Evolutionary conservation across 64 coral and sea anemone genomes (phyloP), one percentile per base, ranked within the genome.

Genomic region (Actinia tenebrosa): DNA sequence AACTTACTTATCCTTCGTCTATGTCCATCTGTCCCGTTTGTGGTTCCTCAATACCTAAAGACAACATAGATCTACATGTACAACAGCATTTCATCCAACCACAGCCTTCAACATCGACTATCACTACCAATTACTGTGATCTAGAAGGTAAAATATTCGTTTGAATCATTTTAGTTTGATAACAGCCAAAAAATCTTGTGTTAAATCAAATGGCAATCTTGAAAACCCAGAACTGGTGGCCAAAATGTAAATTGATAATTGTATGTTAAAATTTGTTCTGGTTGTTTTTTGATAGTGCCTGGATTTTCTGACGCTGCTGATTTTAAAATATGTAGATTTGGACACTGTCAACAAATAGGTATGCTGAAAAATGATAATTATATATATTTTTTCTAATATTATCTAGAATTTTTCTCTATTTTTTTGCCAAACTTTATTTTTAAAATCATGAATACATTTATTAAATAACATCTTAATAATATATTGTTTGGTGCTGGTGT

Each of bases 21-120:
- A 60, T 93, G 43, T 97, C 94, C 50, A 97, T 97, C 23, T 99
- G 97, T 53, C 97, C 97, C 18, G 97, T 99, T 78, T 99, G 97
- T 83, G 93, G 93, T 14, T 80, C 90, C 88, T 92, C 88, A 8
- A 88, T 99, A 16, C 83, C 88, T 11, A 95, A 95, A 63, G 91
- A 99, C 22, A 87, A 92, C 59, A 93, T 99, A 20, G 90, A 89
- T 11, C 78, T 92, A 44, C 97, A 99, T 60, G 93, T 99, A 7
- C 93, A 99, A 60, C 87, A 95, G 6, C 97, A 99, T 71, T 99
- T 99, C 54, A 93, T 80, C 45, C 91, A 92, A 44, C 80, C 63
- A 60, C 91, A 96, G 62, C 88, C 94, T 23, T 82, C 94, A 56
- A 88, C 87, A n/a, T 88, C 94, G 13, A 86, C 91, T 9, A 78